Base-by-base conservation (phyloP, 2,113 vertebrate species). In the Solea solea region DNA sequence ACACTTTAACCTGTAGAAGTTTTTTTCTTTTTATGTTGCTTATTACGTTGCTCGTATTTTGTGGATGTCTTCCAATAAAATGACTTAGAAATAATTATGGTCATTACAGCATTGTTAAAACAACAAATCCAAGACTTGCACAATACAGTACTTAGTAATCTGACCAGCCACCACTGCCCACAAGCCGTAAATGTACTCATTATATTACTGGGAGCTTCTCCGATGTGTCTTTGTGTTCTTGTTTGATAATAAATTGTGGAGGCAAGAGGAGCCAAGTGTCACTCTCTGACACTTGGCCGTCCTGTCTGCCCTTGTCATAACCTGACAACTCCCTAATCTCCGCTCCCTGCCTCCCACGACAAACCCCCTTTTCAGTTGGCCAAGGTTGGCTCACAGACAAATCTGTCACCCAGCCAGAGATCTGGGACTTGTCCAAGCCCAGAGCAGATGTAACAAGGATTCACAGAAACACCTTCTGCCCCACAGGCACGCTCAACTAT, bases 251-350 rank as follows among this genome's bases (percentile, higher is more conserved):
- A 61, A 45, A 74, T 12, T 41, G 16, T 9, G 11, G 16, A 21
- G 44, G 46, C 59, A 69, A 42, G 41, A 81, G 58, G 27, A 68
- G 70, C 52, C 59, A 56, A n/a, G 44, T 68, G n/a, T 74, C 74
- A 61, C 68, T 78, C 58, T 49, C 55, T 82, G 83, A 86, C 82
- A 77, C 83, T 85, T 90, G 86, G 90, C 89, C 64, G 85, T 90
- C 86, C 82, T 76, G 41, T 66, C 74, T 77, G 85, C 76, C 90
- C 91, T 92, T 91, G 89, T 90, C 74, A 86, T 51, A 48, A 63
- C 60, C 42, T 60, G 78, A 83, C 87, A 79, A 73, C 76, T 76
- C 80, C 55, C 69, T 79, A 74, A 84, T 82, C 81, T 69, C 68
- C 71, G 45, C 77, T 66, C 50, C 66, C 15, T 21, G n/a, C 65